A percentile compares a stretch with the other conserved stretches of the same genome.
These are phyloP conservation scores for Tolmerus cingulatus DNA, from an alignment of 2,888 invertebrate species.

Conservation along the genomic window DNA sequence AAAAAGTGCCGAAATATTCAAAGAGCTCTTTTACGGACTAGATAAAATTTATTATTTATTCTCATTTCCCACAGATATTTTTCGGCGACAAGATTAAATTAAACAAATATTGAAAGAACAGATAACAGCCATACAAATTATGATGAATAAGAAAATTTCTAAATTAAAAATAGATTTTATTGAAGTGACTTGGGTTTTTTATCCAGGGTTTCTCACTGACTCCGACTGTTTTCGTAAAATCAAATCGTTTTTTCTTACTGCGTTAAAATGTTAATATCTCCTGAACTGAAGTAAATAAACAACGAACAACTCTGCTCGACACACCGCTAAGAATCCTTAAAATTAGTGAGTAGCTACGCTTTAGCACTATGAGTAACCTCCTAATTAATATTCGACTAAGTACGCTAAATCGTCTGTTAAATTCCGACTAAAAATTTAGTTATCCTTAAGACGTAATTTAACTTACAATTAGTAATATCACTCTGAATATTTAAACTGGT, in stretches of 20 bases:
- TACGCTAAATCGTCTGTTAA: constrained; percentile 15
- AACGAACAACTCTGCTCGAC: background rate
- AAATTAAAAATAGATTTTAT: background rate
- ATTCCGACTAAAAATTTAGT: constrained; percentile 21
- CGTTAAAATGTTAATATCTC: background rate
- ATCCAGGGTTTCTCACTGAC: background rate
- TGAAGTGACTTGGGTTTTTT: background rate
- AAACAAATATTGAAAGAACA: background rate
- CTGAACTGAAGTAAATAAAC: background rate
- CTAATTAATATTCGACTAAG: constrained; percentile 32
- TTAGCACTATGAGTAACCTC: constrained; percentile 32
- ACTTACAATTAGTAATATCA: constrained; percentile 20
- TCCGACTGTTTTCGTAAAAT: background rate
- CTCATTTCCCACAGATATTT: background rate
- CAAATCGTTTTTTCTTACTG: background rate
- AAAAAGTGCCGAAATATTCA: background rate
- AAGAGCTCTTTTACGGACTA: background rate
- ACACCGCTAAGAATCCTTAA: background rate
- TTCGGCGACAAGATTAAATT: background rate
- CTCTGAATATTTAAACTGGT: constrained; percentile 26
- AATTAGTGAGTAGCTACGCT: background rate
- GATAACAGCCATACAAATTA: background rate
- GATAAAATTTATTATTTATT: background rate
- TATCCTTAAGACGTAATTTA: constrained; percentile 15
- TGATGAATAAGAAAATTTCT: background rate